These are phyloP conservation scores for Anguilla anguilla DNA, from an alignment of 2,797 vertebrate species.

Conservation along the genomic window DNA sequence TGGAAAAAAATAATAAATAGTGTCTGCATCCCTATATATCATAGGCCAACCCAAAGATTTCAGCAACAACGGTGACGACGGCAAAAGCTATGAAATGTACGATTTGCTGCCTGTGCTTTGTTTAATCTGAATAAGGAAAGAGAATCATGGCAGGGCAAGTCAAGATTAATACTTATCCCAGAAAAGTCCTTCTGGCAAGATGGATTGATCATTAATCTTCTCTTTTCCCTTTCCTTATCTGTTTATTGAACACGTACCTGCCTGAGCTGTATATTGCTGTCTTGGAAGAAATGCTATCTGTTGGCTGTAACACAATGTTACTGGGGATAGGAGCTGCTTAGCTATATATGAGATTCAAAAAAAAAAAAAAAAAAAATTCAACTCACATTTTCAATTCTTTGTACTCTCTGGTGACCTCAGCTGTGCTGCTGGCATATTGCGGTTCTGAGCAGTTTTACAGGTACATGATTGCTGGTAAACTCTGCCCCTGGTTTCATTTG, in stretches of 20 bases:
- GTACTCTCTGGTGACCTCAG: neutral
- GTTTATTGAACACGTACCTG: slow-evolving; percentile 13
- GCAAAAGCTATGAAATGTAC: slow-evolving; percentile 9
- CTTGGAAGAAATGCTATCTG: slow-evolving; percentile 10
- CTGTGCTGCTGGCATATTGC: slow-evolving; percentile 1
- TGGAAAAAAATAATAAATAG: neutral
- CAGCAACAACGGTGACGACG: neutral
- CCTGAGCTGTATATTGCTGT: slow-evolving; percentile 12
- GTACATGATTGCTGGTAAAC: neutral
- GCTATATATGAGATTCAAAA: slow-evolving; percentile 10
- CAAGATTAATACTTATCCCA: slow-evolving; percentile 18
- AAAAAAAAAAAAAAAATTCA: neutral
- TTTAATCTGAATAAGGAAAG: slow-evolving; percentile 19
- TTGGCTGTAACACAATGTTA: neutral
- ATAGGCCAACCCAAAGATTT: neutral
- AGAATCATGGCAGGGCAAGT: slow-evolving; percentile 15
- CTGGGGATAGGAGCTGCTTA: neutral
- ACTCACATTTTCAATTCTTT: slow-evolving; percentile 6
- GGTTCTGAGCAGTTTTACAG: neutral
- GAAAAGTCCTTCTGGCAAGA: slow-evolving; percentile 18
- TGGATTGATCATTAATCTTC: slow-evolving; percentile 20
- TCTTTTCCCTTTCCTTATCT: slow-evolving; percentile 7
- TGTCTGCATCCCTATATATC: neutral
- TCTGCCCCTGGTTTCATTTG: neutral
- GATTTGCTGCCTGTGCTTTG: slow-evolving; percentile 13